phyloP scores from a whole-genome alignment of 2,113 vertebrate genomes.

The Dolichallabes microphthalmus region DNA sequence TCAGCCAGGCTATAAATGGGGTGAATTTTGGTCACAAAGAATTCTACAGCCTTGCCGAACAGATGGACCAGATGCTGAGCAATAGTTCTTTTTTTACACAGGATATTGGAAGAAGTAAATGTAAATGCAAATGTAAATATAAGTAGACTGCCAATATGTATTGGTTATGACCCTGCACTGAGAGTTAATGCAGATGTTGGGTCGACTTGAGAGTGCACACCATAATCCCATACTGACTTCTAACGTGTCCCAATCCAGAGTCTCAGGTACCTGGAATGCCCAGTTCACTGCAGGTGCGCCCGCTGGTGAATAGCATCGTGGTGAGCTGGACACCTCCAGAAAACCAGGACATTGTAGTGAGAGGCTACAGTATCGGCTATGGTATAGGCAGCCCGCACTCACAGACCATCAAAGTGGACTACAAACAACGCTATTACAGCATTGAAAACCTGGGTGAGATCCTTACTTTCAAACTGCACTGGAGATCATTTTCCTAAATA shows the following conservation, averaged over 20 bases:
- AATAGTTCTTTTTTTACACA: neutral
- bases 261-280: constrained; percentile 90
- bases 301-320: constrained; percentile 92
- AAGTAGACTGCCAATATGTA: neutral
- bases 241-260: constrained; percentile 69
- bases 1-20: neutral
- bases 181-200: neutral
- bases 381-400: constrained; percentile 94
- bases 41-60: neutral
- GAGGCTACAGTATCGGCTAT: constrained; percentile 93
- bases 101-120: neutral
- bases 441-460: constrained; percentile 90
- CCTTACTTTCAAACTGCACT: neutral
- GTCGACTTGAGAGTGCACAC: neutral
- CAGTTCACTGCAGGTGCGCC: constrained; percentile 92
- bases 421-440: constrained; percentile 96
- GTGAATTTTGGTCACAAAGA: neutral
- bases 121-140: neutral
- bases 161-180: neutral
- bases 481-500: neutral
- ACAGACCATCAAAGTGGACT: constrained; percentile 95
- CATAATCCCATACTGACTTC: neutral
- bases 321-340: constrained; percentile 98
- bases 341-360: constrained; percentile 93
- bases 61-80: neutral